Percentiles rank a stretch among this genome's conserved stretches.
Conservation (phyloP, 2,888 invertebrate genomes). For the Drosophila algonquin region DNA sequence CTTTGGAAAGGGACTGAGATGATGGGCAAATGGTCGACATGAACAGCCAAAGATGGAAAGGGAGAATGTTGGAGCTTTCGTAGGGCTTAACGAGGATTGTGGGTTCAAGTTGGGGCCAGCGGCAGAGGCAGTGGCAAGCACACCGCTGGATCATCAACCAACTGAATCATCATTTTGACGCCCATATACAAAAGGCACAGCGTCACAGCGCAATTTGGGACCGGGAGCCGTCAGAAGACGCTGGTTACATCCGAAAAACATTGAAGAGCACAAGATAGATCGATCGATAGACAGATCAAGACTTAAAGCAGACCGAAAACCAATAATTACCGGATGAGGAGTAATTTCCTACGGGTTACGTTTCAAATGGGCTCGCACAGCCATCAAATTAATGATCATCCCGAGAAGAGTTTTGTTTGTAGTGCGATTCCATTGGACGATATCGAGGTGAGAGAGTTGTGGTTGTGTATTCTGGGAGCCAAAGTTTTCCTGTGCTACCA, state of each 20-base stretch:
- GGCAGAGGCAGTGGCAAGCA: too few relatives aligned
- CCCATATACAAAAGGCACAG: slow-evolving; percentile 55
- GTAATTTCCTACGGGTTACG: slow-evolving; percentile 71
- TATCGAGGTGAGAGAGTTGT: slow-evolving; percentile 21
- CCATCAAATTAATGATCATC: slow-evolving; percentile 54
- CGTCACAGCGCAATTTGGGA: slow-evolving; percentile 41
- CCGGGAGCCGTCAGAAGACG: slow-evolving; percentile 66
- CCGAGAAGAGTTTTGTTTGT: slow-evolving; percentile 19
- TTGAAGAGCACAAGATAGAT: background rate
- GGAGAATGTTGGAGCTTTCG: slow-evolving; percentile 15
- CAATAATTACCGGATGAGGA: slow-evolving; percentile 77
- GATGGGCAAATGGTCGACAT: slow-evolving; percentile 17
- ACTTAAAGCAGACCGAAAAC: slow-evolving; percentile 56
- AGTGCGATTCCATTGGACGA: slow-evolving; percentile 57
- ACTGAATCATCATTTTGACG: slow-evolving; percentile 61
- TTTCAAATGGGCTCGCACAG: slow-evolving; percentile 57
- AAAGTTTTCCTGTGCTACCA: slow-evolving; percentile 12
- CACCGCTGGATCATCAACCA: slow-evolving; percentile 37
- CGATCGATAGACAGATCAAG: slow-evolving; percentile 67
- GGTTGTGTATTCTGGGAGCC: slow-evolving; percentile 10
- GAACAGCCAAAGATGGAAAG: slow-evolving; percentile 15
- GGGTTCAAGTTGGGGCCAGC: background rate
- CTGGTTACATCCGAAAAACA: slow-evolving; percentile 45
- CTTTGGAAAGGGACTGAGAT: slow-evolving; percentile 33
- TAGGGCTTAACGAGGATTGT: background rate